Evolutionary conservation across 2,797 vertebrate genomes (phyloP).

Genomic region (Triplophysa bombifrons): DNA sequence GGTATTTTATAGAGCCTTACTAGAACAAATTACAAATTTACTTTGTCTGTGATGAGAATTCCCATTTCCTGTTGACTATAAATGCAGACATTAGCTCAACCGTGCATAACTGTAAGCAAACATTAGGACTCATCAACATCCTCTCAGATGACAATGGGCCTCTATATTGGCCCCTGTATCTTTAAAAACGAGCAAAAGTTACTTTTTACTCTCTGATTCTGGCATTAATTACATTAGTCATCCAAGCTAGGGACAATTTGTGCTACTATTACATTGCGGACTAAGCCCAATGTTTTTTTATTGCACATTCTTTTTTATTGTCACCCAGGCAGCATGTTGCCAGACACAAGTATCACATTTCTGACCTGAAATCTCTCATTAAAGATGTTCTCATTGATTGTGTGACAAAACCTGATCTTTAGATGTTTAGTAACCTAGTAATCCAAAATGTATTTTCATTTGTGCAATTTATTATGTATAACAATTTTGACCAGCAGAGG

Average conservation of each 20-base stretch:
- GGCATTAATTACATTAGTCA: background rate
- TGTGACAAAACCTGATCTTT: background rate
- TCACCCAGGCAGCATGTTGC: background rate
- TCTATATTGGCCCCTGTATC: background rate
- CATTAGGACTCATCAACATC: background rate
- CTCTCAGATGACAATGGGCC: background rate
- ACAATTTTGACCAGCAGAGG: conserved; percentile 13
- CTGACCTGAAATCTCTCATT: background rate
- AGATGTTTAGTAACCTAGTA: background rate
- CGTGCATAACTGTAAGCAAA: background rate
- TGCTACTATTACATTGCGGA: no score
- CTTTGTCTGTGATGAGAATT: background rate
- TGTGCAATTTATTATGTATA: background rate
- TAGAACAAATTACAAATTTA: no score
- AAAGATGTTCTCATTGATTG: background rate
- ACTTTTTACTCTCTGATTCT: no score
- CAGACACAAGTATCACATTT: background rate
- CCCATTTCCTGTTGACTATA: background rate
- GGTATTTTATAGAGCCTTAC: no score
- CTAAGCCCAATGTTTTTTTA: background rate
- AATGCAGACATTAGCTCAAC: background rate
- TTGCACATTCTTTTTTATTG: background rate
- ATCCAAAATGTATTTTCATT: background rate
- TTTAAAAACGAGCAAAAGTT: background rate
- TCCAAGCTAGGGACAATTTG: background rate